A percentile compares a stretch with the other conserved stretches of the same genome.
Conservation (phyloP, 2,113 vertebrate species). For the Varanus salvator region DNA sequence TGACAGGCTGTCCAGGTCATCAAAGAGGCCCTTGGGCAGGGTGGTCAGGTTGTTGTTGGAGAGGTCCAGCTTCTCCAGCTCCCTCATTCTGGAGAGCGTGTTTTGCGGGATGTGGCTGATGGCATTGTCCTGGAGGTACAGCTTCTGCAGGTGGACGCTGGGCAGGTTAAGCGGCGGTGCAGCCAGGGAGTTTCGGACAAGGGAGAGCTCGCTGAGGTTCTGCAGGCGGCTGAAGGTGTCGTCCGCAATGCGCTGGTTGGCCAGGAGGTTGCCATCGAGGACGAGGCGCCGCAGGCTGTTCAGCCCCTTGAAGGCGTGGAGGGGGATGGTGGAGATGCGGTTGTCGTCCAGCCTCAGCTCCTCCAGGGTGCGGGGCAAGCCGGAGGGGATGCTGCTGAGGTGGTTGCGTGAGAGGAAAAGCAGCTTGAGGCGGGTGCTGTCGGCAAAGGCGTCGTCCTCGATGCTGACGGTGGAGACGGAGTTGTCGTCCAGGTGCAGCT, state of each 20-base stretch:
- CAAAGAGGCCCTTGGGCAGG: slow-evolving; percentile 89
- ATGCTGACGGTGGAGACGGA: slow-evolving; percentile 95
- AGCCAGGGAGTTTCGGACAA: slow-evolving; percentile 91
- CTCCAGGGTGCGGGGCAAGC: slow-evolving; percentile 89
- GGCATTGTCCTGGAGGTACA: slow-evolving; percentile 93
- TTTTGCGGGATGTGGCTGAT: slow-evolving; percentile 90
- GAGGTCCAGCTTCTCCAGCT: slow-evolving; percentile 87
- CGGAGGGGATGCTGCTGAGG: slow-evolving; percentile 92
- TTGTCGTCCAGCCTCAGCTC: slow-evolving; percentile 94
- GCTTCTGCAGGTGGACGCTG: slow-evolving; percentile 83
- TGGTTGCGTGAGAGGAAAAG: slow-evolving; percentile 94
- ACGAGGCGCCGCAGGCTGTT: slow-evolving; percentile 87
- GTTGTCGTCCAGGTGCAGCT: slow-evolving; percentile 94
- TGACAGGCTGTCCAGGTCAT: slow-evolving; percentile 86
- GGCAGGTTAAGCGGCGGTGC: slow-evolving; percentile 90
- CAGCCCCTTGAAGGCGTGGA: slow-evolving; percentile 91
- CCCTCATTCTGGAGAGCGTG: slow-evolving; percentile 85
- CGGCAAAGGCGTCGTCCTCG: slow-evolving; percentile 92
- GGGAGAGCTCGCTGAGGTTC: slow-evolving; percentile 91
- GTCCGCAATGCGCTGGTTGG: slow-evolving; percentile 94
- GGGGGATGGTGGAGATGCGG: slow-evolving; percentile 93
- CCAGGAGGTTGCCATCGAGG: slow-evolving; percentile 93
- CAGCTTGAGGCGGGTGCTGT: slow-evolving; percentile 84
- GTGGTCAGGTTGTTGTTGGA: slow-evolving; percentile 96
- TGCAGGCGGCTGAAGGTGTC: slow-evolving; percentile 92